phyloP scores from a whole-genome alignment of 37 sponge, comb jelly and placozoan genomes.

The Aphrocallistes beatrix region DNA sequence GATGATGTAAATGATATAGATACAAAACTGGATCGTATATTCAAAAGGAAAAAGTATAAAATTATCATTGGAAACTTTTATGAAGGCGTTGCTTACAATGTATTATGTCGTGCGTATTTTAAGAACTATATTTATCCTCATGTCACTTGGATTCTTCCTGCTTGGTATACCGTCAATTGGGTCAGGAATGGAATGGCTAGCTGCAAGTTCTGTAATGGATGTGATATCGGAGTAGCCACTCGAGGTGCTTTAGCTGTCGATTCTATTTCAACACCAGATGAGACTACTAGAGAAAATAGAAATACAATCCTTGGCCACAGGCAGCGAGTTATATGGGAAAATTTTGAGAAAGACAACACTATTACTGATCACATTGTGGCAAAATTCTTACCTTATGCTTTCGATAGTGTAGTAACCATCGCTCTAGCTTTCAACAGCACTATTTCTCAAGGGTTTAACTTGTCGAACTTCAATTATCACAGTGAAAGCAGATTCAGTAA shows the following conservation, averaged over 20 bases:
- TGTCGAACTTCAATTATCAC: background rate
- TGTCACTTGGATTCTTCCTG: background rate
- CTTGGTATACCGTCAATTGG: background rate
- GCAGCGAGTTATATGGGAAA: slow-evolving; percentile 3
- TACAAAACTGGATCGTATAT: background rate
- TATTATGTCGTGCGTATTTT: background rate
- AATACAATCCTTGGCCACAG: background rate
- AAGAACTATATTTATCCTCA: background rate
- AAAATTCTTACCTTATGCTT: background rate
- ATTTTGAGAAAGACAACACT: background rate
- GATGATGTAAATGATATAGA: background rate
- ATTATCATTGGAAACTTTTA: background rate
- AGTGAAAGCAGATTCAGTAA: background rate
- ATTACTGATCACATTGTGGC: background rate
- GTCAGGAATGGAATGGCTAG: background rate
- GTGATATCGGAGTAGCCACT: background rate
- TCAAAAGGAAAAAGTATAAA: background rate
- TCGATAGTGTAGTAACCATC: background rate
- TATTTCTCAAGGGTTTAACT: background rate
- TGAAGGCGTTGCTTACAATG: background rate
- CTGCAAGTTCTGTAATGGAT: background rate
- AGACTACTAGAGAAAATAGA: background rate
- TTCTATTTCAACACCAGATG: background rate
- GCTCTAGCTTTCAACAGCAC: background rate
- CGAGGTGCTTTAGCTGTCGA: background rate